Evolutionary conservation across 2,888 invertebrate species (phyloP), one percentile per base, ranked within the genome.

Genomic region (Digitonthophagus gazella): DNA sequence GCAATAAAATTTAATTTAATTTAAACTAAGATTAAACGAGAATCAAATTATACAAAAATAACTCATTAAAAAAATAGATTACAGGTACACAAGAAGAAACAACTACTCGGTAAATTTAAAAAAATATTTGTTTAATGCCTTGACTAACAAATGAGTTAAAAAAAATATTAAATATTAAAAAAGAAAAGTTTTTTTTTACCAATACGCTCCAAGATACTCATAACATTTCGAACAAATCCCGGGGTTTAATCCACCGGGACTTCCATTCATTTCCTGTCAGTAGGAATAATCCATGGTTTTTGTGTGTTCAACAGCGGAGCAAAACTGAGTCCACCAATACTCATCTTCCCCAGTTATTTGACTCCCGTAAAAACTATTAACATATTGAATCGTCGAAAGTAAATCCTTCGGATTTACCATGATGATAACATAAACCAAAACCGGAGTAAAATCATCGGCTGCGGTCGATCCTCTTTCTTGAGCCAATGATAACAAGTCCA

Each of bases 271-370:
- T 15, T 55, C 61, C 61, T 68, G 70, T 81, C 79, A 82, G 78
- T 82, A 81, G 74, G 84, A 85, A 83, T 92, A 95, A 83, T 94
- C 94, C 96, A 98, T 96, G 68, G 95, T 97, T 86, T 98, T 99
- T 80, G 98, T 97, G 85, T 96, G 97, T 84, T 97, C 97, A 67
- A 98, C 95, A 64, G 96, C 96, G 0, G 97, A 93, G 79, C 94
- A 93, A 85, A 98, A 98, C 84, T 98, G 97, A 67, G 96, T 97
- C 98, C 98, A 98, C 92, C 97, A 97, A 84, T 98, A 99, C 77
- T 93, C 91, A 78, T 96, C 95, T 83, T 97, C 96, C 65, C 97
- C 97, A 72, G 88, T 87, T 70, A 97, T 86, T 72, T 91, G 89
- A 74, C 90, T 87, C 68, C 92, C 93, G 79, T 95, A 95, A 82